These are phyloP conservation scores for Aldrovandia affinis DNA, from an alignment of 2,797 vertebrate genomes.

Conservation along the genomic window DNA sequence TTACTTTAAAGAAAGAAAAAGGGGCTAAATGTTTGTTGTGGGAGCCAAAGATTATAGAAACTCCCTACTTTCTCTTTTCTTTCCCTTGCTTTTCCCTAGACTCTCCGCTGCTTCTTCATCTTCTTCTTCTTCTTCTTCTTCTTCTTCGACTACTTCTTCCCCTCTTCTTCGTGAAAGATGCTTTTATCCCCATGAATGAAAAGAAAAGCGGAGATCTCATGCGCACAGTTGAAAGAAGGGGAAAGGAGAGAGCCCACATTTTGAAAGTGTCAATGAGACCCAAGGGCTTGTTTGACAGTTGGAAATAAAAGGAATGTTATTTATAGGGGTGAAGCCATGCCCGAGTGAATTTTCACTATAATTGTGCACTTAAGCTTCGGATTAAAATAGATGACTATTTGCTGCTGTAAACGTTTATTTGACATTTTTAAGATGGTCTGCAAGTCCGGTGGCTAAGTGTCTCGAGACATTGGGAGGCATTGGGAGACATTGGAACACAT, in stretches of 20 bases:
- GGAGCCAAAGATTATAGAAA: slow-evolving; percentile 52
- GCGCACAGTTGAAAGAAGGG: slow-evolving; percentile 29
- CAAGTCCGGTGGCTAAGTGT: too few species aligned
- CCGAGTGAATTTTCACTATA: slow-evolving; percentile 15
- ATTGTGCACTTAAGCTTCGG: background rate
- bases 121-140: slow-evolving; percentile 40
- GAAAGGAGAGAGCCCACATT: slow-evolving; percentile 54
- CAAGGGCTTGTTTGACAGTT: slow-evolving; percentile 30
- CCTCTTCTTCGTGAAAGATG: slow-evolving; percentile 55
- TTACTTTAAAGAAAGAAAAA: slow-evolving; percentile 49
- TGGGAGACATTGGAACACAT: too few species aligned
- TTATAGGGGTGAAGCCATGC: background rate
- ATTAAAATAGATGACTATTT: too few species aligned
- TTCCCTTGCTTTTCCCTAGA: slow-evolving; percentile 18
- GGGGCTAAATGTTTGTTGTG: slow-evolving; percentile 63
- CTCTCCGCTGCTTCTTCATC: slow-evolving; percentile 47
- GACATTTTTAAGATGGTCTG: too few species aligned
- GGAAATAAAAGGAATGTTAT: slow-evolving; percentile 24
- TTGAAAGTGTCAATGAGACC: slow-evolving; percentile 57
- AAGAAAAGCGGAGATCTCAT: slow-evolving; percentile 38
- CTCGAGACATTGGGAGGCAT: too few species aligned
- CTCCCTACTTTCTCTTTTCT: slow-evolving; percentile 34
- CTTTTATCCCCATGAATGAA: slow-evolving; percentile 47
- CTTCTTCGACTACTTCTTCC: slow-evolving; percentile 46
- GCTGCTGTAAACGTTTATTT: too few species aligned